phyloP scores from a whole-genome alignment of 2,113 vertebrate species.

The Oreochromis niloticus region DNA sequence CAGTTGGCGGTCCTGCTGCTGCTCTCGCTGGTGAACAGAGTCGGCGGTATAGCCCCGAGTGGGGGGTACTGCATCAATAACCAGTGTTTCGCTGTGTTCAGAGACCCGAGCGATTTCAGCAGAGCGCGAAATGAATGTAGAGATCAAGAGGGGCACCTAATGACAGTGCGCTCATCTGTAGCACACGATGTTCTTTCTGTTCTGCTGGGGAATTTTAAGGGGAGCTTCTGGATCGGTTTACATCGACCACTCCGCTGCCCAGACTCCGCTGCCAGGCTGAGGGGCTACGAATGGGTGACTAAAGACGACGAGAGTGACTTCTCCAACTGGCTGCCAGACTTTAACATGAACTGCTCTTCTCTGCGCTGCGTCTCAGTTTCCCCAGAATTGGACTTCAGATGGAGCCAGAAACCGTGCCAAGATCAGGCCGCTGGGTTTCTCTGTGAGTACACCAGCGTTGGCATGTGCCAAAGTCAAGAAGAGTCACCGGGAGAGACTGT shows the following conservation, averaged over 20 bases:
- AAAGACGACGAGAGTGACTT: constrained; percentile 28
- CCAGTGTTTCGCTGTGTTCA: constrained; percentile 39
- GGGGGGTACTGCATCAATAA: constrained; percentile 39
- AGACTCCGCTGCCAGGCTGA: not conserved
- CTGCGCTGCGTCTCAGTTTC: constrained; percentile 52
- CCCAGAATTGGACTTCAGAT: not conserved
- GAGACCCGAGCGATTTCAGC: not conserved
- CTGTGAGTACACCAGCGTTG: constrained; percentile 28
- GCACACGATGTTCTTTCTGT: not conserved
- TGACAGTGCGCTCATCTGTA: constrained; percentile 41
- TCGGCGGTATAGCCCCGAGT: not conserved
- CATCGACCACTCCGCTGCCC: constrained; percentile 20
- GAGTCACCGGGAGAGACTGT: not conserved
- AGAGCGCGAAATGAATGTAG: constrained; percentile 29
- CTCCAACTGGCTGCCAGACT: constrained; percentile 36
- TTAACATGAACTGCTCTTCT: constrained; percentile 26
- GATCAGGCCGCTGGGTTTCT: constrained; percentile 26
- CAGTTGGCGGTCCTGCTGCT: constrained; percentile 15
- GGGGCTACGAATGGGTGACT: constrained; percentile 57
- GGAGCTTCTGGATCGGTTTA: constrained; percentile 68
- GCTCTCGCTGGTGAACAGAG: not conserved
- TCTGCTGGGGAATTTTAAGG: constrained; percentile 14
- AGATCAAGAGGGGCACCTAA: constrained; percentile 5
- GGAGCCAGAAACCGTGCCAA: constrained; percentile 28
- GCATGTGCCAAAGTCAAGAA: not conserved